phyloP scores from a whole-genome alignment of 2,888 invertebrate species.

The Thymelicus acteon region DNA sequence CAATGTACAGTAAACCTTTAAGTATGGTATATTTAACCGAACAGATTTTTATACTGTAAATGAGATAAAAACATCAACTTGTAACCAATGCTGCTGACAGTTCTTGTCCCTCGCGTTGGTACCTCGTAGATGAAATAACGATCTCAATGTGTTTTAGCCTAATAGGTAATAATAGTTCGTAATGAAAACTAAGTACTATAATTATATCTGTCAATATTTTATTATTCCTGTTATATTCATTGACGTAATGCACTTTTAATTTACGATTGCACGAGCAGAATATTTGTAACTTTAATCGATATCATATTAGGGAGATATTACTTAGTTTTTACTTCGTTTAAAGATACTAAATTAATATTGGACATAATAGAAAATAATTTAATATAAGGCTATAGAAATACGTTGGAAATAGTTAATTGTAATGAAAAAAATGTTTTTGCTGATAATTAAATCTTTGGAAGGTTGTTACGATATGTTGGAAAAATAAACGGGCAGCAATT shows the following conservation, averaged over 20 bases:
- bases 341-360: background rate
- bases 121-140: background rate
- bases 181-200: background rate
- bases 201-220: background rate
- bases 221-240: background rate
- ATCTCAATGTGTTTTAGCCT: background rate
- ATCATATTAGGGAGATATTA: background rate
- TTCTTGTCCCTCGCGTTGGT: too few relatives aligned
- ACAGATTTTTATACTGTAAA: background rate
- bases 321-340: background rate
- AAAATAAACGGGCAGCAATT: too few relatives aligned
- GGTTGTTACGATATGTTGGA: too few relatives aligned
- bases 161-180: background rate
- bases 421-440: too few relatives aligned
- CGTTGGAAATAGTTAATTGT: background rate
- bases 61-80: background rate
- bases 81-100: too few relatives aligned
- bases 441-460: too few relatives aligned
- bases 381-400: background rate
- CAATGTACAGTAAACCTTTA: background rate
- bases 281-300: background rate
- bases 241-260: background rate
- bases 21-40: background rate
- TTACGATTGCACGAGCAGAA: constrained; percentile 1
- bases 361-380: background rate